phyloP scores from a whole-genome alignment of 2,113 vertebrate species.

The Heptranchias perlo region DNA sequence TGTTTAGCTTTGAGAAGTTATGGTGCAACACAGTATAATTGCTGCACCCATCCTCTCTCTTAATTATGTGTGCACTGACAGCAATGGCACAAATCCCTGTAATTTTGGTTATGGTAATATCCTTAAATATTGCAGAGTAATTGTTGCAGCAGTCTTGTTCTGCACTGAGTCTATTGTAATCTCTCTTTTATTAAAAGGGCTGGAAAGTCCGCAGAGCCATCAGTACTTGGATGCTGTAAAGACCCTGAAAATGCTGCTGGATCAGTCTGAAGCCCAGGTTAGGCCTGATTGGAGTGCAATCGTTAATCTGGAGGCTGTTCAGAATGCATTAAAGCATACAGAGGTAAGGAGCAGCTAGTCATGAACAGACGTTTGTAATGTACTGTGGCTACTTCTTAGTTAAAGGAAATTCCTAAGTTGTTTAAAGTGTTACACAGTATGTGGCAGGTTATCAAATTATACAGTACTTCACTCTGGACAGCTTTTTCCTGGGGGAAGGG shows the following conservation, averaged over 20 bases:
- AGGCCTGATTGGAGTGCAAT: conserved; percentile 50
- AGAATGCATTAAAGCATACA: conserved; percentile 61
- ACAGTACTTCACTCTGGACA: not conserved
- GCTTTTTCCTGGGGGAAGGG: not conserved
- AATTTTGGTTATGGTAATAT: not conserved
- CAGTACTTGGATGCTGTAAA: conserved; percentile 58
- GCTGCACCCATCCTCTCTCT: not conserved
- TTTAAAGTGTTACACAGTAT: not conserved
- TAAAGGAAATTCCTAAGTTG: not conserved
- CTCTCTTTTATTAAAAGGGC: conserved; percentile 49
- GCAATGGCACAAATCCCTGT: not conserved
- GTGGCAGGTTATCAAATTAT: not conserved
- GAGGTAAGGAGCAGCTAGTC: conserved; percentile 54
- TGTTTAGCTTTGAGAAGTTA: not conserved
- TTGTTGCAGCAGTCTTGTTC: not conserved
- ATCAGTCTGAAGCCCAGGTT: conserved; percentile 57
- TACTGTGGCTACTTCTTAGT: not conserved
- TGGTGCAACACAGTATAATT: not conserved
- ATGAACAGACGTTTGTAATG: not conserved
- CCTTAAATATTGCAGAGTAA: not conserved
- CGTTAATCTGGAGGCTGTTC: conserved; percentile 56
- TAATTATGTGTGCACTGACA: not conserved
- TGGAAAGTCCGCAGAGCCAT: conserved; percentile 50
- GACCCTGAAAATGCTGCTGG: conserved; percentile 48
- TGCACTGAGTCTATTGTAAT: not conserved